Conservation (phyloP, 2,888 invertebrate genomes). For the Anodontia alba region DNA sequence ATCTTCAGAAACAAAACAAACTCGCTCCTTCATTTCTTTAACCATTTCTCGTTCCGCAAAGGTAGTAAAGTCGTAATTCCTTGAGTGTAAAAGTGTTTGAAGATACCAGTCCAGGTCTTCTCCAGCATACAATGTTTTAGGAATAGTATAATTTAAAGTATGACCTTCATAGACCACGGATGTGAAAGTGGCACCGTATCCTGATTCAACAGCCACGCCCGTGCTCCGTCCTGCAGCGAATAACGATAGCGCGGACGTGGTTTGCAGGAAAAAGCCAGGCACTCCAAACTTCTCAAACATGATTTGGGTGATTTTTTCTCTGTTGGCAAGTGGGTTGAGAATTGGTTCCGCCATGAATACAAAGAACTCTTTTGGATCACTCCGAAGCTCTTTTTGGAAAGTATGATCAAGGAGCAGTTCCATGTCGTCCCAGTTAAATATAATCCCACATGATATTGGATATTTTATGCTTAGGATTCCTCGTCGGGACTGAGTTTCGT, state of each 20-base stretch:
- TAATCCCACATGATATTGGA: constrained; percentile 37
- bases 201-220: constrained; percentile 37
- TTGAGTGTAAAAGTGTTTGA: neutral
- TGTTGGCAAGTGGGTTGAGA: constrained; percentile 18
- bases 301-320: constrained; percentile 36
- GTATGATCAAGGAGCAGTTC: constrained; percentile 25
- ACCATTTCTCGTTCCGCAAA: neutral
- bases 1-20: neutral
- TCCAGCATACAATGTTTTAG: neutral
- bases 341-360: constrained; percentile 34
- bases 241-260: constrained; percentile 23
- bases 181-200: constrained; percentile 28
- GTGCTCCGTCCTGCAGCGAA: constrained; percentile 21
- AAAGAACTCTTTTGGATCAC: constrained; percentile 18
- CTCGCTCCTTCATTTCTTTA: neutral
- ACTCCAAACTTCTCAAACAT: constrained; percentile 43
- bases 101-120: neutral
- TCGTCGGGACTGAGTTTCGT: neutral
- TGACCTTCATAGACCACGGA: constrained; percentile 41
- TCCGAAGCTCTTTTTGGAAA: constrained; percentile 20
- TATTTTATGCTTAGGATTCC: neutral
- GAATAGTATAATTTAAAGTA: neutral
- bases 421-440: constrained; percentile 33
- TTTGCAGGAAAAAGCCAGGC: constrained; percentile 20
- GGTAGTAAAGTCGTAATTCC: neutral